phyloP scores from a whole-genome alignment of 2,888 invertebrate species.

The Drosophila tripunctata region DNA sequence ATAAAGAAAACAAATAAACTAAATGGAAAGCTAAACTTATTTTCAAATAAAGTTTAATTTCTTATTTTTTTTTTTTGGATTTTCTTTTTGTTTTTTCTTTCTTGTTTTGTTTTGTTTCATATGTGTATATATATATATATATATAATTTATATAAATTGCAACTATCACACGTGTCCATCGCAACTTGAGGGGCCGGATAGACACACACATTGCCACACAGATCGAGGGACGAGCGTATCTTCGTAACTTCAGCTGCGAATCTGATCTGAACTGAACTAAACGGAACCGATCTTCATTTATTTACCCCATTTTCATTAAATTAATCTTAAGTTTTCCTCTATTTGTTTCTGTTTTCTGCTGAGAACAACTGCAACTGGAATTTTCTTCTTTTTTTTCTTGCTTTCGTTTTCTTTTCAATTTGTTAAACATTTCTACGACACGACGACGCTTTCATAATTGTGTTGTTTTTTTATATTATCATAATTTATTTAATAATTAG shows the following conservation, averaged over 20 bases:
- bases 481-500: constrained; percentile 25
- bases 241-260: constrained; percentile 64
- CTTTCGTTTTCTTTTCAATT: constrained; percentile 40
- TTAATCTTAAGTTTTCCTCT: constrained; percentile 1
- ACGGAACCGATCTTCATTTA: constrained; percentile 48
- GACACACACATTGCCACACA: constrained; percentile 76
- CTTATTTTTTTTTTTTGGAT: constrained; percentile 48
- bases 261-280: constrained; percentile 57
- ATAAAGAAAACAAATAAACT: constrained; percentile 29
- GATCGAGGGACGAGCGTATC: constrained; percentile 63
- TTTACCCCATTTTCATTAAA: constrained; percentile 7
- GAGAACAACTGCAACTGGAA: constrained; percentile 79
- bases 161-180: constrained; percentile 77
- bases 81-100: constrained; percentile 39
- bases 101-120: constrained; percentile 34
- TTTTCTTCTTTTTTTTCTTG: constrained; percentile 28
- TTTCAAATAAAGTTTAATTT: constrained; percentile 38
- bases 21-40: constrained; percentile 55
- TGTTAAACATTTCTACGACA: constrained; percentile 69
- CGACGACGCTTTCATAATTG: constrained; percentile 44
- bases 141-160: constrained; percentile 76
- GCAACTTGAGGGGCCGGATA: constrained; percentile 51
- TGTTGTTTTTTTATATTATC: constrained; percentile 21
- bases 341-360: constrained; percentile 39
- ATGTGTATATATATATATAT: constrained; percentile 37